These are phyloP conservation scores for Scaptomyza caliginosa DNA, from an alignment of 2,888 invertebrate species.

Conservation along the genomic window DNA sequence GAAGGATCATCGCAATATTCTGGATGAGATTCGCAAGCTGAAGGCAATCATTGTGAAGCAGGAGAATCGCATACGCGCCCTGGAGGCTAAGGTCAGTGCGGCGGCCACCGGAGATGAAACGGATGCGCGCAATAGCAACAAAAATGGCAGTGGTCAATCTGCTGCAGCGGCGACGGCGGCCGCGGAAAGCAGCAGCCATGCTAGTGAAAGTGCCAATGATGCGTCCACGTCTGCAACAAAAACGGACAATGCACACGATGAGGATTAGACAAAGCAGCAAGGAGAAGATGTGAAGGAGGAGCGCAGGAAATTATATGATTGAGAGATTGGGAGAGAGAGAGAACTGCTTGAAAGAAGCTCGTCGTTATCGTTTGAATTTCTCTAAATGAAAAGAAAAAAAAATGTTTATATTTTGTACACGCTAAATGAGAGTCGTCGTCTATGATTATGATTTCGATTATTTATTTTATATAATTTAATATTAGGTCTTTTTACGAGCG, in stretches of 20 bases:
- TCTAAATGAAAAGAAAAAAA: conserved; percentile 31
- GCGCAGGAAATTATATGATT: not conserved
- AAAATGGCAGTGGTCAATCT: conserved; percentile 51
- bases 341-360: conserved; percentile 53
- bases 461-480: conserved; percentile 79
- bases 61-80: conserved; percentile 87
- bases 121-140: conserved; percentile 69
- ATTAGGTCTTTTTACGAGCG: conserved; percentile 70
- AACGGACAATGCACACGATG: conserved; percentile 53
- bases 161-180: conserved; percentile 29
- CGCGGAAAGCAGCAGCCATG: conserved; percentile 61
- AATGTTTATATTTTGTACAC: conserved; percentile 55
- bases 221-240: conserved; percentile 52
- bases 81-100: conserved; percentile 82
- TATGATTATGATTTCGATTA: conserved; percentile 74
- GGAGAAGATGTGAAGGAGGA: not conserved
- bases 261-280: conserved; percentile 48
- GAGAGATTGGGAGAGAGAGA: conserved; percentile 9
- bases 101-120: conserved; percentile 79
- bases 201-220: conserved; percentile 75
- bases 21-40: conserved; percentile 94
- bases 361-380: conserved; percentile 63
- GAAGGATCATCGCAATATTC: conserved; percentile 90
- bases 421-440: conserved; percentile 50
- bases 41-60: conserved; percentile 98